Conservation (phyloP, 1,140 invertebrate species). For the Heliconius hermathena region DNA sequence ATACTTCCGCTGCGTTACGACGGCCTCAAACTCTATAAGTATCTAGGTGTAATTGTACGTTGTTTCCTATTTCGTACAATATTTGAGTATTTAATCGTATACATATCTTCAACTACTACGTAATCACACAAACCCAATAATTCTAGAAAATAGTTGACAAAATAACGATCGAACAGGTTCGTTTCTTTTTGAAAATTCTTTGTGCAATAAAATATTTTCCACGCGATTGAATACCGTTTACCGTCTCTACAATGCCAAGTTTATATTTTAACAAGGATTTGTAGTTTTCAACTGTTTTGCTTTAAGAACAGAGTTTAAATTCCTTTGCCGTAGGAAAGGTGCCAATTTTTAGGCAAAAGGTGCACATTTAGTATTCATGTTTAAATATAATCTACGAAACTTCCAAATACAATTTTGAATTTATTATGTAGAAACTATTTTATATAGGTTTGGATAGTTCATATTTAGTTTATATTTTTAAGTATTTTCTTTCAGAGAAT, state of each 20-base stretch:
- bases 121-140: background rate
- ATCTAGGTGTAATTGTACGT: no score
- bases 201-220: conserved; percentile 22
- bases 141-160: conserved; percentile 1
- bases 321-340: background rate
- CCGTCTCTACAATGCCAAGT: conserved; percentile 17
- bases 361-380: conserved; percentile 21
- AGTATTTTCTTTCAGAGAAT: background rate
- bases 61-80: background rate
- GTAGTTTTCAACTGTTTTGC: background rate
- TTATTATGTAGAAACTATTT: background rate
- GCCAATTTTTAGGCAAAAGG: conserved; percentile 20
- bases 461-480: background rate
- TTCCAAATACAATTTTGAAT: conserved; percentile 18
- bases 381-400: conserved; percentile 19
- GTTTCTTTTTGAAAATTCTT: conserved; percentile 11
- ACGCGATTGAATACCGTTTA: conserved; percentile 21
- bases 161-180: conserved; percentile 17
- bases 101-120: background rate
- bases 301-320: background rate
- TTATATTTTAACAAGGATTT: background rate
- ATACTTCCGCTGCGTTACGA: no score
- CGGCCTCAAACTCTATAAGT: no score
- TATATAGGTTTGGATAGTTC: background rate
- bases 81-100: background rate